These are phyloP conservation scores for Agrypnia vestita DNA, from an alignment of 1,140 invertebrate genomes.

Conservation along the genomic window DNA sequence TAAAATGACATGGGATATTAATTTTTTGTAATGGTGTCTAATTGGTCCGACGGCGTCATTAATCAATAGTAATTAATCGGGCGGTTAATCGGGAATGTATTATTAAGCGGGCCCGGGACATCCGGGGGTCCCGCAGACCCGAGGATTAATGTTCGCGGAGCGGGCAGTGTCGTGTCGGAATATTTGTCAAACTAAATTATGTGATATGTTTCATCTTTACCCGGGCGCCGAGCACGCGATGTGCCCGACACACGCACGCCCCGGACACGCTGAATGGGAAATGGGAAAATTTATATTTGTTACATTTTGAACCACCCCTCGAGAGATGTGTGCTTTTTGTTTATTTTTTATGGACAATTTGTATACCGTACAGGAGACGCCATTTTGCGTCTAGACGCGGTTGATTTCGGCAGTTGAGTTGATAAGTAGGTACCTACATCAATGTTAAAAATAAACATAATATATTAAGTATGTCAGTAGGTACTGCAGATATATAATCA, in stretches of 20 bases:
- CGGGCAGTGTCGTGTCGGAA: conserved; percentile 52
- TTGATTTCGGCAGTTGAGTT: no score
- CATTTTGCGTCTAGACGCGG: no score
- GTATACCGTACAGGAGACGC: no score
- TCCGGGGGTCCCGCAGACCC: conserved; percentile 47
- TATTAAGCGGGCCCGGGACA: conserved; percentile 23
- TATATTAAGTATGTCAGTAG: no score
- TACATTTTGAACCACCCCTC: conserved; percentile 9
- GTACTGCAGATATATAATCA: no score
- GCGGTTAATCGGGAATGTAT: conserved; percentile 31
- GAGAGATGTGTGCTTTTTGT: neutral
- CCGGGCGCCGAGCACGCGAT: conserved; percentile 7
- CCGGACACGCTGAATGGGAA: conserved; percentile 16
- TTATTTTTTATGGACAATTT: no score
- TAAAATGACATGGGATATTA: neutral
- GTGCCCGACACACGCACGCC: neutral
- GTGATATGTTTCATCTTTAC: conserved; percentile 60
- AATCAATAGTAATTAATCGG: conserved; percentile 56
- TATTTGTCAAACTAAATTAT: conserved; percentile 61
- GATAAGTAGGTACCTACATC: no score
- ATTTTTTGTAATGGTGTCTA: neutral
- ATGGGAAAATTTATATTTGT: conserved; percentile 14
- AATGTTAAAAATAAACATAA: no score
- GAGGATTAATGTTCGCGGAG: conserved; percentile 54
- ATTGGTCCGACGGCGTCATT: conserved; percentile 30